Evolutionary conservation across 2,797 vertebrate genomes (phyloP).

Genomic region (Chaetodon trifasciatus): DNA sequence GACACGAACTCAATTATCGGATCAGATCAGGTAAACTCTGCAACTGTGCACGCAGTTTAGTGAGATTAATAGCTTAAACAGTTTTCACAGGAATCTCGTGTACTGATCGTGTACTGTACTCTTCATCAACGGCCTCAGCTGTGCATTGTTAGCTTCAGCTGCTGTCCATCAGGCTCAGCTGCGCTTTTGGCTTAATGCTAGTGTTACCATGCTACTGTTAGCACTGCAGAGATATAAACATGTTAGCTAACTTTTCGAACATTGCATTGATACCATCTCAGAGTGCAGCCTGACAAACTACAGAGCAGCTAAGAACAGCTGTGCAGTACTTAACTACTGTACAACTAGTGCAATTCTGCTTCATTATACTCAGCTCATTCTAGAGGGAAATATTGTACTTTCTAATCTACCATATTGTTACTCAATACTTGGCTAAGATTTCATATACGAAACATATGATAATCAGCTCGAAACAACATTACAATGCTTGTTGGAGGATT

Average conservation of each 20-base stretch:
- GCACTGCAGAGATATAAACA: not conserved
- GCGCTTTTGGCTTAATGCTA: not conserved
- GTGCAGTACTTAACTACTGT: not conserved
- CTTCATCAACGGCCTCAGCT: not conserved
- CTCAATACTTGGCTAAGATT: too few relatives aligned
- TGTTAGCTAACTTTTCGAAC: not conserved
- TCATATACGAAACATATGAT: too few relatives aligned
- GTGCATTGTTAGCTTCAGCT: not conserved
- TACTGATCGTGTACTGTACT: too few relatives aligned
- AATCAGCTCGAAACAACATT: not conserved
- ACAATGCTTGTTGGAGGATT: not conserved
- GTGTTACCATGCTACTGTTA: not conserved
- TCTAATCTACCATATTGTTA: not conserved
- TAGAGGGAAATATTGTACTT: not conserved
- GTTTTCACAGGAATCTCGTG: not conserved
- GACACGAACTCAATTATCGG: conserved; percentile 11
- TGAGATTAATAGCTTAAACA: not conserved
- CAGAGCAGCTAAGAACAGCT: not conserved
- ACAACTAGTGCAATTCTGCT: not conserved
- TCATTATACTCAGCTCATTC: not conserved
- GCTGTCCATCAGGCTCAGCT: not conserved
- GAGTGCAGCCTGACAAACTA: not conserved
- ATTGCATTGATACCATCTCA: not conserved
- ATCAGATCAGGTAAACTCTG: not conserved
- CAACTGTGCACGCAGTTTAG: not conserved